These are phyloP conservation scores for Tichodroma muraria DNA, from an alignment of 2,113 vertebrate genomes.

Conservation along the genomic window DNA sequence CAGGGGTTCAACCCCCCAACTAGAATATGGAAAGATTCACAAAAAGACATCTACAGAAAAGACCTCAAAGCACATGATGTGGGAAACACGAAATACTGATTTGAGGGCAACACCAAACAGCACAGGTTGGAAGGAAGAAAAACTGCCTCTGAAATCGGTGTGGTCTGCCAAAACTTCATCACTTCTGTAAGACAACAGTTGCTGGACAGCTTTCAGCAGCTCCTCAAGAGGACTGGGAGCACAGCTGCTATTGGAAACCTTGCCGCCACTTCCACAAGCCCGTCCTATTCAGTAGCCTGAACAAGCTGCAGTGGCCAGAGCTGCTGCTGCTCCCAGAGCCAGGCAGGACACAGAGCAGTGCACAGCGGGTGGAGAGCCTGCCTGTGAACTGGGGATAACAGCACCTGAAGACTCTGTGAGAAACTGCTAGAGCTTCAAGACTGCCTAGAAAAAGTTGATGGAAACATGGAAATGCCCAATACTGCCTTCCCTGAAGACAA, in stretches of 20 bases:
- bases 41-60: not conserved
- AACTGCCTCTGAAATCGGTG: not conserved
- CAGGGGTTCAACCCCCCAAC: fast-evolving
- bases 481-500: not conserved
- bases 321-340: not conserved
- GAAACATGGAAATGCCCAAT: not conserved
- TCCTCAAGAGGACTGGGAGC: not conserved
- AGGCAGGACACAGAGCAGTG: not conserved
- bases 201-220: not conserved
- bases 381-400: not conserved
- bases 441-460: not conserved
- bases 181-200: not conserved
- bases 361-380: not conserved
- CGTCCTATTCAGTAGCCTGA: fast-evolving
- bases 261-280: not conserved
- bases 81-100: not conserved
- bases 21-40: not conserved
- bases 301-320: not conserved
- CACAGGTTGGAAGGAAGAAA: not conserved
- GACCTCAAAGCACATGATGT: fast-evolving
- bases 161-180: not conserved
- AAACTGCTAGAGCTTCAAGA: not conserved
- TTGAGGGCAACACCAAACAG: not conserved
- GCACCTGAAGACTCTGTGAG: not conserved
- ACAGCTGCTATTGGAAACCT: not conserved